phyloP scores from a whole-genome alignment of 1,140 invertebrate genomes.

The Euwallacea similis region DNA sequence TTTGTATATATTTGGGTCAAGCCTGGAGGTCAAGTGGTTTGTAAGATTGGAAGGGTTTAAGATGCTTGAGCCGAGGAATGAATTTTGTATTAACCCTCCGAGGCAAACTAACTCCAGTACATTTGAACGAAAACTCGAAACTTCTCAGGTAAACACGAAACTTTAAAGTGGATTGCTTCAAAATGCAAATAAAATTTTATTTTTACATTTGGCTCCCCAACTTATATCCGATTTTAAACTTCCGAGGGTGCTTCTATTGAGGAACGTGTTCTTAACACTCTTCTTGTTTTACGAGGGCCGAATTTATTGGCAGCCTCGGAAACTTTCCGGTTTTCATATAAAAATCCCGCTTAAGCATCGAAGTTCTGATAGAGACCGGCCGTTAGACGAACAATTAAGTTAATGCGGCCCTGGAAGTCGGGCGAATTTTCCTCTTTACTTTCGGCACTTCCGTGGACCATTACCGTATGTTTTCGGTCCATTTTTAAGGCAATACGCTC shows the following conservation, averaged over 20 bases:
- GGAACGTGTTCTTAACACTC: slow-evolving; percentile 5
- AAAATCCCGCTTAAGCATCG: slow-evolving; percentile 24
- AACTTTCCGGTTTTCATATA: slow-evolving; percentile 10
- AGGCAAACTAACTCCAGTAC: neutral
- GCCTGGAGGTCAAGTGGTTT: neutral
- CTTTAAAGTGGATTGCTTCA: slow-evolving; percentile 20
- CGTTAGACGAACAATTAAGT: slow-evolving; percentile 27
- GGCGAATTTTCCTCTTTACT: slow-evolving; percentile 36
- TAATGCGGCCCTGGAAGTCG: slow-evolving; percentile 37
- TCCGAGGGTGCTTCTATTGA: neutral
- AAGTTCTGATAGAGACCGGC: slow-evolving; percentile 20
- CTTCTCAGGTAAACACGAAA: slow-evolving; percentile 14
- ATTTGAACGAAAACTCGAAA: slow-evolving; percentile 8
- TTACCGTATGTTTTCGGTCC: slow-evolving; percentile 42
- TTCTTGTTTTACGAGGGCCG: slow-evolving; percentile 1
- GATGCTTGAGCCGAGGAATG: neutral
- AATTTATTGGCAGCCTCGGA: neutral
- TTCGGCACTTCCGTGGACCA: slow-evolving; percentile 37
- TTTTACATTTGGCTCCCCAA: slow-evolving; percentile 7
- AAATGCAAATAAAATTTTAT: slow-evolving; percentile 18
- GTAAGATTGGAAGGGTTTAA: neutral
- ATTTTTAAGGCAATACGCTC: slow-evolving; percentile 44
- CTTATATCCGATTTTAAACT: slow-evolving; percentile 21
- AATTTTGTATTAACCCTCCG: neutral
- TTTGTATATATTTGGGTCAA: slow-evolving; percentile 2